phyloP scores from a whole-genome alignment of 2,113 vertebrate genomes.

The Tretioscincus oriximinensis region DNA sequence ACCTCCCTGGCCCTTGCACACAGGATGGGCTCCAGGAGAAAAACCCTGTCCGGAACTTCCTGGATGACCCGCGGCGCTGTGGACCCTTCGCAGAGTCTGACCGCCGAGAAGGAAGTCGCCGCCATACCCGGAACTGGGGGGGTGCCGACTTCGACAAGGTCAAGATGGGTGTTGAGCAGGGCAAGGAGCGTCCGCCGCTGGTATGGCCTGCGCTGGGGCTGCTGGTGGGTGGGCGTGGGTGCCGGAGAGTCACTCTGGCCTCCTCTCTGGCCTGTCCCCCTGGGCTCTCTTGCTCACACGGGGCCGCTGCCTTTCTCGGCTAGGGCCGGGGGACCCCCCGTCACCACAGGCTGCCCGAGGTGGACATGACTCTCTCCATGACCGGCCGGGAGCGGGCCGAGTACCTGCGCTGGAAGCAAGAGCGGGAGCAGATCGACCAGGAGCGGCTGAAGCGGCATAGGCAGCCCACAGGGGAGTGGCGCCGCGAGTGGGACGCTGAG shows the following conservation, averaged over 20 bases:
- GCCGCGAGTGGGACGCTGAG: slow-evolving; percentile 90
- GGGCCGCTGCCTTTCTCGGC: background rate
- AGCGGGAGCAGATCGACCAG: slow-evolving; percentile 89
- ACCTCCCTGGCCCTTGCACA: fast-evolving
- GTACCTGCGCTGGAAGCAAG: slow-evolving; percentile 92
- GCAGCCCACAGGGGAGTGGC: slow-evolving; percentile 90
- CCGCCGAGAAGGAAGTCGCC: slow-evolving; percentile 87
- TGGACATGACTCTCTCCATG: slow-evolving; percentile 93
- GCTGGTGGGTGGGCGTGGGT: no score
- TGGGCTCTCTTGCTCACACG: background rate
- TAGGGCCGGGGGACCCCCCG: slow-evolving; percentile 48
- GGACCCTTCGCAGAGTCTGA: slow-evolving; percentile 76
- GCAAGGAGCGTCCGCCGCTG: slow-evolving; percentile 76
- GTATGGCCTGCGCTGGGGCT: background rate
- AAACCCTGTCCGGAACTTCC: slow-evolving; percentile 84
- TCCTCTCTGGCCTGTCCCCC: background rate
- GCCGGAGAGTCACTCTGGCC: no score
- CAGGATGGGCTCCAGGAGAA: slow-evolving; percentile 81
- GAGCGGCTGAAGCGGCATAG: slow-evolving; percentile 87
- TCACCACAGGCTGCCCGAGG: background rate
- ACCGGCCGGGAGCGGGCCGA: slow-evolving; percentile 89
- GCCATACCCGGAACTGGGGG: slow-evolving; percentile 90
- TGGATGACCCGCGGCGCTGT: slow-evolving; percentile 85
- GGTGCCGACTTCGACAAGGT: slow-evolving; percentile 90
- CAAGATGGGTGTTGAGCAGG: slow-evolving; percentile 79